A percentile compares a stretch with the other conserved stretches of the same genome.
Conservation (phyloP, 2,888 invertebrate genomes). For the Agapostemon virescens region DNA sequence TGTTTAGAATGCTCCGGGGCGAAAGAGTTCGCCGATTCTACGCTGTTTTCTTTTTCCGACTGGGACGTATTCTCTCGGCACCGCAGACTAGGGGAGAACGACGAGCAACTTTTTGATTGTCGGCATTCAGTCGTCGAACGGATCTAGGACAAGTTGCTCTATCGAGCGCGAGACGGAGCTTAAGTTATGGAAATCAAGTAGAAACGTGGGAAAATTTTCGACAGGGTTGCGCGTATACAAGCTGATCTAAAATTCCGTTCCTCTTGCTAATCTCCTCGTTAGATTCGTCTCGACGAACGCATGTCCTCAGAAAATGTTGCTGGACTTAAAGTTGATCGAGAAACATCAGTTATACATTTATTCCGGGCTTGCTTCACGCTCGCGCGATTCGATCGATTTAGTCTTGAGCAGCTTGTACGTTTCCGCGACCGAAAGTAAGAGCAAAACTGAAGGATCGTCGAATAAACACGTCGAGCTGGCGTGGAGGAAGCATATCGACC, state of each 20-base stretch:
- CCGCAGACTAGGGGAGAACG: background rate
- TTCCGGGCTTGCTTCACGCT: background rate
- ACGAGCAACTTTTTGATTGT: background rate
- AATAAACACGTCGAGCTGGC: background rate
- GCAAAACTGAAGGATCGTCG: background rate
- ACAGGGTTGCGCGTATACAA: background rate
- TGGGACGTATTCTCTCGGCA: background rate
- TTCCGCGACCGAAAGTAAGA: background rate
- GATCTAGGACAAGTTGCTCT: constrained; percentile 2
- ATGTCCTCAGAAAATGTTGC: background rate
- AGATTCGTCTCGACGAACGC: background rate
- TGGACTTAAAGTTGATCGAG: background rate
- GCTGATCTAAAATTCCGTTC: background rate
- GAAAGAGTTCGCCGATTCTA: background rate
- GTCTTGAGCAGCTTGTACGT: background rate
- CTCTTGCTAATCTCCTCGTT: background rate
- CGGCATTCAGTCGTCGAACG: too few relatives aligned
- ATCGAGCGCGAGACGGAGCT: background rate
- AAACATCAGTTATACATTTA: too few relatives aligned
- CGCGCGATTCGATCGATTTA: background rate
- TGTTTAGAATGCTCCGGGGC: background rate
- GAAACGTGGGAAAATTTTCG: background rate
- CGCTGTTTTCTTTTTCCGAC: background rate
- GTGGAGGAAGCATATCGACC: background rate
- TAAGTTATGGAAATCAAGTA: constrained; percentile 14